Evolutionary conservation across 2,888 invertebrate genomes (phyloP), one percentile per base, ranked within the genome.

Genomic region (Helicoverpa assulta): DNA sequence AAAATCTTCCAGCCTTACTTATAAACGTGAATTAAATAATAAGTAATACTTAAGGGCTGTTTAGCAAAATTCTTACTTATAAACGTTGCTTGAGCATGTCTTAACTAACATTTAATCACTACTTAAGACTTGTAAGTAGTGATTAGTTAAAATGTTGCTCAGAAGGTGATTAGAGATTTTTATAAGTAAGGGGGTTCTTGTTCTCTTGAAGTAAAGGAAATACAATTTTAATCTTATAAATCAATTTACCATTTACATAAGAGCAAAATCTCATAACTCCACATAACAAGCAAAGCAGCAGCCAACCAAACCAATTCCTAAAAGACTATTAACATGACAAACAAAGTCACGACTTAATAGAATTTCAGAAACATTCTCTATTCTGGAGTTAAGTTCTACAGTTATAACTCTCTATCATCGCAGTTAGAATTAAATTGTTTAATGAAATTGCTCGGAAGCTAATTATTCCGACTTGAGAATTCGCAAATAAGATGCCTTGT

Each of bases 401-500:
- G 60, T 68, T 68, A 78, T 80, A 80, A 82, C 69, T 80, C 67
- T 82, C 81, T 75, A 82, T 76, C 69, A 67, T 71, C 70, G 12
- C 60, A 73, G 73, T 81, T 77, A 78, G 62, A 77, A 68, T 76
- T 61, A 84, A 85, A 84, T 78, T 77, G 78, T 79, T 82, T 78
- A 84, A 86, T 86, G 81, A 75, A 86, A 82, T 86, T 68, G 73
- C 75, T 77, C 74, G 66, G 79, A 70, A 76, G 81, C 78, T 84
- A 82, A 85, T 86, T 85, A 85, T 83, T 80, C 80, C 58, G 67
- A 76, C 77, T 79, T 80, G 83, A 76, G 77, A 83, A 66, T 83
- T 83, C 69, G 63, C 61, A 78, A 77, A 83, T 70, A 78, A 77
- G 61, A 78, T 57, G 64, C 47, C 67, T 62, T 73, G 62, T 77